phyloP scores from a whole-genome alignment of 2,113 vertebrate genomes.

The Clarias batrachus region DNA sequence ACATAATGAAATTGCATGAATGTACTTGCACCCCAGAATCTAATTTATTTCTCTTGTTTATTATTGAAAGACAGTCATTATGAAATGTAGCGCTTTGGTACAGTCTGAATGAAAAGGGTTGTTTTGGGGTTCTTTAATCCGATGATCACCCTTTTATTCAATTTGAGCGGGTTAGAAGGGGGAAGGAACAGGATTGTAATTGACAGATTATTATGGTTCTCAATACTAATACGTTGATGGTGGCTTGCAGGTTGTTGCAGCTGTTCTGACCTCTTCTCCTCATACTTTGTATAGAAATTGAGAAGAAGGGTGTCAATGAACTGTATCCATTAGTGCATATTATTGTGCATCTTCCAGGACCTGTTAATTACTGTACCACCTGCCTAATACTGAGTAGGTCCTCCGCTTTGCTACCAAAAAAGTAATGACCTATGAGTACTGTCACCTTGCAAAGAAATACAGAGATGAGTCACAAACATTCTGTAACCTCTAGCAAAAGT shows the following conservation, averaged over 20 bases:
- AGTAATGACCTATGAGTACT: no score
- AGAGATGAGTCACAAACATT: neutral
- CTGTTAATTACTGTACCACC: no score
- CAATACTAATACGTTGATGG: conserved; percentile 53
- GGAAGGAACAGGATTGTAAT: conserved; percentile 66
- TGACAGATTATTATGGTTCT: conserved; percentile 72
- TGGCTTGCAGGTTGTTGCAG: conserved; percentile 42
- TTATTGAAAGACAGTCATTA: conserved; percentile 82
- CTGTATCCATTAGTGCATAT: neutral
- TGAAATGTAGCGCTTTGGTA: conserved; percentile 76
- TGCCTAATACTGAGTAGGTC: no score
- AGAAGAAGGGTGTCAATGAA: neutral
- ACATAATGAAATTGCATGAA: conserved; percentile 59
- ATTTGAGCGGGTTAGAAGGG: conserved; percentile 77
- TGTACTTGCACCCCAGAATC: conserved; percentile 72
- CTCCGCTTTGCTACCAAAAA: no score
- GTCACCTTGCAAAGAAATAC: neutral
- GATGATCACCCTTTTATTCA: conserved; percentile 78
- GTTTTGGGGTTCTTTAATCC: conserved; percentile 71
- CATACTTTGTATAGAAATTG: neutral
- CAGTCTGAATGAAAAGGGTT: conserved; percentile 76
- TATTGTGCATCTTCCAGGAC: neutral
- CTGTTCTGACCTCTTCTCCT: neutral
- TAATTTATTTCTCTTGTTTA: conserved; percentile 87
- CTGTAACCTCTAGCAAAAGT: neutral